Base-by-base conservation (phyloP, 1,140 invertebrate genomes). In the Chlorops oryzae region DNA sequence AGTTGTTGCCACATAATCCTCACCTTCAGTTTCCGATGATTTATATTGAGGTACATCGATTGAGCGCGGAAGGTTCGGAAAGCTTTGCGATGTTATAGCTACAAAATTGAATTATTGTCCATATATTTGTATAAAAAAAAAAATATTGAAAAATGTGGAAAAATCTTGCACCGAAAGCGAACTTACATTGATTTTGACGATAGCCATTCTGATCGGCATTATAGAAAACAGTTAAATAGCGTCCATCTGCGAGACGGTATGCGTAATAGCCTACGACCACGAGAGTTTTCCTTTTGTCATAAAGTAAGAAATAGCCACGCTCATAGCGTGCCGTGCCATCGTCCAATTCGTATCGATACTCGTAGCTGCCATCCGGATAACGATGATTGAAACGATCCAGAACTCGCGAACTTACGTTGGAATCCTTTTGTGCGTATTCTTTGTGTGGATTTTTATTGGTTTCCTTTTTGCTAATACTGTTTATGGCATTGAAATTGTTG, bases 191-290 rank as follows among this genome's bases (percentile, higher is more conserved):
- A 55, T 70, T 69, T 42, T 70, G 66, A 7, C 65, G 45, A 27
- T 70, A 70, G 17, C 66, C 66, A 53, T 62, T 59, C 23, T 69
- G 65, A 59, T 70, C 66, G 13, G 66, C 66, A 48, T 70, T 70
- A 17, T 70, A 70, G 56, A 70, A 70, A 4, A 70, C 66, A 3
- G 66, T 70, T 12, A 69, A 50, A 13, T 62, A 70, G 5, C 66
- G 53, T 2, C 56, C 57, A 40, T 69, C 66, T 21, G 54, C 47
- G 59, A 69, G 58, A 15, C 66, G 65, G 23, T 70, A 70, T 2
- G 66, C 57, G 21, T 70, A 70, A 35, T 70, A 70, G 2, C 66
- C 66, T 0, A 69, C 66, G 2, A 70, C 66, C 54, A 69, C 69
- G 7, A 70, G 39, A 10, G 63, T 65, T 42, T 65, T 64, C 4